Base-by-base conservation (phyloP, 2,888 invertebrate genomes). In the Oeneis ivallda region DNA sequence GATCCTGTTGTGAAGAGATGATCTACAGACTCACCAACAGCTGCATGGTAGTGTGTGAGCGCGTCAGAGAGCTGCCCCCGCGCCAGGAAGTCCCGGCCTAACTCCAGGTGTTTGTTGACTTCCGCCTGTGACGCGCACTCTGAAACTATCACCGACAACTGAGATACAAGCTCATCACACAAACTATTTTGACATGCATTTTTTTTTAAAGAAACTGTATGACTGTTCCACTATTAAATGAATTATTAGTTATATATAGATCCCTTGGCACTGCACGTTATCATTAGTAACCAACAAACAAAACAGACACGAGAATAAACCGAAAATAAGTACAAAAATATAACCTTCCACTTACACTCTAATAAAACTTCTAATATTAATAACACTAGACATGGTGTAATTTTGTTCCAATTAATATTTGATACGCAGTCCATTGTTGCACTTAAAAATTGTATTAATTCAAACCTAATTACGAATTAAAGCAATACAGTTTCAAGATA, bases 41-140 rank as follows among this genome's bases (percentile, higher is more conserved):
- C 99, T 69, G 98, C 97, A 93, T 99, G 99, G 89, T 98, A 99
- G 85, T 99, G 99, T 68, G 97, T 96, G 59, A 99, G 89, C 10
- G 99, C 99, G 92, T 99, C 99, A 56, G 97, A 95, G 71, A 99
- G 94, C 85, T 99, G 98, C 41, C 99, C 98, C 73, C 95, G 95
- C 49, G 97, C 96, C 77, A 99, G 92, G 86, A 98, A 96, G 81
- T 97, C 96, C 82, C 96, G 96, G 1, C 99, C 99, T 85, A 98
- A 92, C 84, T 99, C 98, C 85, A 99, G 93, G 92, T 99, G 99
- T 81, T 95, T 96, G 78, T 97, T 96, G 70, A 98, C 96, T 87
- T 98, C 98, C 60, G 94, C 92, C 78, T 94, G 94, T 64, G 94
- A 92, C 72, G 94, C 93, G 76, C 94, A 93, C 78, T 95, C 94